Evolutionary conservation across 2,113 vertebrate species (phyloP), one percentile per base, ranked within the genome.

Genomic region (Tenrec ecaudatus): DNA sequence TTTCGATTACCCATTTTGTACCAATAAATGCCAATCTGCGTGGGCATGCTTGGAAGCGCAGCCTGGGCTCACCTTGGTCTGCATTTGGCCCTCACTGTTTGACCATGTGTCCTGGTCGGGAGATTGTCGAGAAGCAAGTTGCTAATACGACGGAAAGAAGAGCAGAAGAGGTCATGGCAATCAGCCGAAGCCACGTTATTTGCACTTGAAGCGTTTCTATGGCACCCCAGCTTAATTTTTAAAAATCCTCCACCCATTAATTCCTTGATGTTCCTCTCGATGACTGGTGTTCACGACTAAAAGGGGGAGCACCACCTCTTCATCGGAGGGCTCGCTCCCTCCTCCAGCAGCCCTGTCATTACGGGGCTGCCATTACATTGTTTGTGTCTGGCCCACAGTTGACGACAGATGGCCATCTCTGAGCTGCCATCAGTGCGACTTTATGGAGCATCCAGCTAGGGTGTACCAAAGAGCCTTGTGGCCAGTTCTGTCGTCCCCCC

Each of bases 341-440:
- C 96, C 95, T 97, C 96, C 96, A 92, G 73, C 97, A 97, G 97
- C 94, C 97, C 97, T 97, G 97, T 96, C 97, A 97, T 98, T 97
- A 95, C 94, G 88, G 96, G 97, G 94, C 97, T 98, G 97, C 97
- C 95, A 16, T 98, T 98, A 96, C 94, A 95, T 98, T 98, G 96
- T 97, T 96, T 98, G 97, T 96, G 97, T 98, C 98, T 98, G 98
- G 98, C 98, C 97, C 97, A 97, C 96, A 98, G 97, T 94, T 98
- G 97, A 98, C 97, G 82, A 98, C 98, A 98, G 98, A 98, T 98
- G 98, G 98, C 97, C 97, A 97, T 98, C 97, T 98, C 98, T 15
- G 47, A 97, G 95, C 97, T 97, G 97, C 97, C 97, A 98, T 98
- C 97, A 97, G 97, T 86, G 93, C 95, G 68, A 96, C 97, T 98